Conservation (phyloP, 2,113 vertebrate species). For the Cyphotilapia sp. region DNA sequence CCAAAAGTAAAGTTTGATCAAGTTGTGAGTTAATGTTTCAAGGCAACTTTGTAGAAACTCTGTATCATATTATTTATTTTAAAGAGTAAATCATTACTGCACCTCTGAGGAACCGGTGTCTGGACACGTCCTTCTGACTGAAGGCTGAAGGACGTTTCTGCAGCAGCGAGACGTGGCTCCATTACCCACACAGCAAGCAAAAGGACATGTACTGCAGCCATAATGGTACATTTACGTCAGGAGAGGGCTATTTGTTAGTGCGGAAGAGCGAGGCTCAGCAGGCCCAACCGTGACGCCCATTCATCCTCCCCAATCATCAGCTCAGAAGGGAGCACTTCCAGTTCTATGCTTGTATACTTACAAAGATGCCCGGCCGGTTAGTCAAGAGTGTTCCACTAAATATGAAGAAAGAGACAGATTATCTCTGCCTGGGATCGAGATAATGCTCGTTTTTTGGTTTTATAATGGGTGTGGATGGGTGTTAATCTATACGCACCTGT, state of each 20-base stretch:
- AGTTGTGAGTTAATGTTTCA: background rate
- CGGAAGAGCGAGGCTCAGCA: background rate
- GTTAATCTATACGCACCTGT: background rate
- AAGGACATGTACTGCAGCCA: background rate
- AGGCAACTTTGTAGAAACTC: background rate
- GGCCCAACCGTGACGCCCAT: background rate
- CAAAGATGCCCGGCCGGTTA: constrained; percentile 20
- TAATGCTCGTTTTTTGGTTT: background rate
- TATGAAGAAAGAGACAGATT: constrained; percentile 39
- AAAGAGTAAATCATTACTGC: background rate
- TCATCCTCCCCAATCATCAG: constrained; percentile 34
- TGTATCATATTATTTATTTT: background rate
- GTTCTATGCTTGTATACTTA: background rate
- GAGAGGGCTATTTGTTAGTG: constrained; percentile 11
- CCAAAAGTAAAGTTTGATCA: background rate
- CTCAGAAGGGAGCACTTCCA: constrained; percentile 20
- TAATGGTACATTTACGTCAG: constrained; percentile 21
- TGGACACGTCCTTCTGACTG: constrained; percentile 4
- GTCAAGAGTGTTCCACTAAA: constrained; percentile 37
- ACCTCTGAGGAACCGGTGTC: background rate
- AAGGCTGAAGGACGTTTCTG: constrained; percentile 10
- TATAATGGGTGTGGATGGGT: background rate
- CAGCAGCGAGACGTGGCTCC: background rate
- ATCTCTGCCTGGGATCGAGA: background rate
- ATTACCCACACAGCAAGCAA: constrained; percentile 14